Percentiles rank a stretch among this genome's conserved stretches.
These are phyloP conservation scores for Tribolium madens DNA, from an alignment of 1,140 invertebrate species.

Conservation along the genomic window DNA sequence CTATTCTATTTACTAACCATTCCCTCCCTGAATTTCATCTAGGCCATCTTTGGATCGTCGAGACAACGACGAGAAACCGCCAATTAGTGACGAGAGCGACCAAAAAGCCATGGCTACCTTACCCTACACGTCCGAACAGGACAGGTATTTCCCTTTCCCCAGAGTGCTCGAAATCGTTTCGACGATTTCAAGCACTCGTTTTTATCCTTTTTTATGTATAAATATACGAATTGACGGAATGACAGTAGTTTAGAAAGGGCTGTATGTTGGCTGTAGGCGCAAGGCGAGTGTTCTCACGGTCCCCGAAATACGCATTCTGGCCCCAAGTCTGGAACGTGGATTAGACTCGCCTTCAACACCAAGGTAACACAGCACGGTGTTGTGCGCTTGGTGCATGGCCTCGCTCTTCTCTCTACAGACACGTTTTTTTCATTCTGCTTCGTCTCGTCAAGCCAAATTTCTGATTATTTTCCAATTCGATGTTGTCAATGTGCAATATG, in stretches of 20 bases:
- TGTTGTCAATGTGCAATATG: conserved; percentile 17
- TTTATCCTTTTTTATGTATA: conserved; percentile 5
- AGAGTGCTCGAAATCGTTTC: neutral
- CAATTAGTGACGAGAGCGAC: conserved; percentile 57
- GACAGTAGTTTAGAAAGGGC: conserved; percentile 61
- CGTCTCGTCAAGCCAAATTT: neutral
- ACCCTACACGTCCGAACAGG: conserved; percentile 56
- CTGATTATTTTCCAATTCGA: neutral
- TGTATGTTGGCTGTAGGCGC: conserved; percentile 71
- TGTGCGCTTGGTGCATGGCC: conserved; percentile 33
- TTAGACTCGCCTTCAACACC: conserved; percentile 68
- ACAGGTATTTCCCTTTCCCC: conserved; percentile 55
- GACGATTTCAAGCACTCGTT: neutral
- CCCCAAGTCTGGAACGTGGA: conserved; percentile 81
- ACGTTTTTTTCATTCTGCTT: conserved; percentile 26
- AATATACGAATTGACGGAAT: conserved; percentile 47
- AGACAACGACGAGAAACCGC: conserved; percentile 50
- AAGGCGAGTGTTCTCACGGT: conserved; percentile 77
- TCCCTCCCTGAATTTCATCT: neutral
- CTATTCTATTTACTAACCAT: conserved; percentile 12
- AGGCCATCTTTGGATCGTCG: conserved; percentile 1
- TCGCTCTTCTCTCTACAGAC: conserved; percentile 12
- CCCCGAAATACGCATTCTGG: conserved; percentile 82
- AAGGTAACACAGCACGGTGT: conserved; percentile 59
- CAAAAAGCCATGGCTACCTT: conserved; percentile 55